Base-by-base conservation (phyloP, 2,797 vertebrate genomes). In the Neomorphus geoffroyi region DNA sequence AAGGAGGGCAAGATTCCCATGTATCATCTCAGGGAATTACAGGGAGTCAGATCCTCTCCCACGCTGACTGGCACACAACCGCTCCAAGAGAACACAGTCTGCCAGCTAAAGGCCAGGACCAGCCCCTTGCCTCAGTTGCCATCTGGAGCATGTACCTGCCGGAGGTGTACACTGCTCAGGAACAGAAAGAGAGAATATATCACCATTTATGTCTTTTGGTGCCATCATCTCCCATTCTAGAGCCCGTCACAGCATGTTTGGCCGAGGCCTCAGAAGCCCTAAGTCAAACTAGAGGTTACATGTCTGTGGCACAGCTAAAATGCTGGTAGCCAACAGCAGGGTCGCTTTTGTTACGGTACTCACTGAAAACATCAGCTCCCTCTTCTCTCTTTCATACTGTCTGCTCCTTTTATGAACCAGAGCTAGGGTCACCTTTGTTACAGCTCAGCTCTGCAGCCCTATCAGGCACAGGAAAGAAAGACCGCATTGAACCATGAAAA, bases 31-130 rank as follows among this genome's bases (percentile, higher is more conserved):
- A 50, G 64, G 90, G 72, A 91, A 94, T 41, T 75, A 88, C 46
- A 87, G 48, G 75, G 87, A 95, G 95, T 96, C 97, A 96, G 93
- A 39, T 86, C 87, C 65, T 77, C 93, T 96, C 97, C 94, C 92
- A 96, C 95, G n/a, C 95, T 84, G 96, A 84, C 96, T 96, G 91
- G 94, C 96, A 95, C 93, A 39, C 54, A 3, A 65, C 67, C 93
- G 67, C 87, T 96, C 85, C 91, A 90, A 77, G 74, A 51, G 96
- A 96, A 96, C 90, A 50, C 82, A 78, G 95, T 95, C 94, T 95
- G 93, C 88, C 92, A 97, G 82, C 82, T 79, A 46, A 92, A 89
- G 95, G 95, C 83, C 92, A 95, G 1, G 86, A 93, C 80, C 94
- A 95, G 95, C 66, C 90, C 79, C 71, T 79, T 71, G 69, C 90